Evolutionary conservation across 2,797 vertebrate genomes (phyloP).

Genomic region (Anableps anableps): DNA sequence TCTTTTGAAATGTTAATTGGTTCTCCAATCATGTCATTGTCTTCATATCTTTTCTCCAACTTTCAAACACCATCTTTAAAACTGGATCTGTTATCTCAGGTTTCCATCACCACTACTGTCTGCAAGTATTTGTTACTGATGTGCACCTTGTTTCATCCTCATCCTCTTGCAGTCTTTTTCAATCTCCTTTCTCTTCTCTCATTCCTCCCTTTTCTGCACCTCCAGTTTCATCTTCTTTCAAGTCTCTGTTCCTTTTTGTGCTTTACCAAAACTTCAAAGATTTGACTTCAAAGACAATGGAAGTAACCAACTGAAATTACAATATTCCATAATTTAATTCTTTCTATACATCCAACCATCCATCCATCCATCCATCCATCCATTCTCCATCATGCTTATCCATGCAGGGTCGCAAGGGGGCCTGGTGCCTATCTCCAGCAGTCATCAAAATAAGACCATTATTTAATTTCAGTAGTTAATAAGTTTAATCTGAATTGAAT

Average conservation of each 20-base stretch:
- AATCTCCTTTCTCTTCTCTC: not conserved
- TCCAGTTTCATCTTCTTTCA: slow-evolving; percentile 9
- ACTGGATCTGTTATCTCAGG: slow-evolving; percentile 11
- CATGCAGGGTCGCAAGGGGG: no score
- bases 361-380: no score
- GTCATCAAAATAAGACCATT: not conserved
- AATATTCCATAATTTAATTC: slow-evolving; percentile 5
- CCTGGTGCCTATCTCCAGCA: no score
- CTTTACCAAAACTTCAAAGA: slow-evolving; percentile 22
- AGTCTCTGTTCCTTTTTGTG: slow-evolving; percentile 1
- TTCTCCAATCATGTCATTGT: not conserved
- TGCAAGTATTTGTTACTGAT: slow-evolving; percentile 20
- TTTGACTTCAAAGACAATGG: slow-evolving; percentile 3
- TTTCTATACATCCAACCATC: slow-evolving; percentile 3
- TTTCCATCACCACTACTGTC: slow-evolving; percentile 12
- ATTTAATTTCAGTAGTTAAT: slow-evolving; percentile 11
- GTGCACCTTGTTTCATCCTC: slow-evolving; percentile 23
- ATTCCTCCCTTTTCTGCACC: not conserved
- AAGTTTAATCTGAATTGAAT: not conserved
- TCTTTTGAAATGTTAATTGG: slow-evolving; percentile 19
- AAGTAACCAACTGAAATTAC: slow-evolving; percentile 16
- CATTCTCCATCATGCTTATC: no score
- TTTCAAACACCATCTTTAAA: slow-evolving; percentile 7
- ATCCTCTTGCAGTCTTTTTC: slow-evolving; percentile 16
- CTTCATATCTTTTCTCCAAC: not conserved